Conservation (phyloP, 2,888 invertebrate genomes). For the Lamellibrachia satsuma region DNA sequence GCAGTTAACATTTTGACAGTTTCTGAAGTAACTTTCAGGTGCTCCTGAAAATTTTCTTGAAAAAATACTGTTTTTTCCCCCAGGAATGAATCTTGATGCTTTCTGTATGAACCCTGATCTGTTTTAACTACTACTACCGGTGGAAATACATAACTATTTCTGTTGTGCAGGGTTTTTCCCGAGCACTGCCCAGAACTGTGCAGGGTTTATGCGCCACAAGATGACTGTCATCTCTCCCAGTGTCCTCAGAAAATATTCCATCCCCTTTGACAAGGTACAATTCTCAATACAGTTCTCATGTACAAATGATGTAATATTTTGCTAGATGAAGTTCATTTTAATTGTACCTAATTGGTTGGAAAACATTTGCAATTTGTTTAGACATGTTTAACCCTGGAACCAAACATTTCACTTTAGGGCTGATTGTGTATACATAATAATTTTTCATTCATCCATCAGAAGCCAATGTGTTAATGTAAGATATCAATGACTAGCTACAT, state of each 20-base stretch:
- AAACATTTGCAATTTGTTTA: background rate
- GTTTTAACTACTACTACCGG: background rate
- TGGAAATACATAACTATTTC: background rate
- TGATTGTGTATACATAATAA: too few relatives aligned
- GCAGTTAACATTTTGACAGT: too few relatives aligned
- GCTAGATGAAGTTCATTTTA: background rate
- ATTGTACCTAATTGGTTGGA: background rate
- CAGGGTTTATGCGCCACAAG: conserved; percentile 95
- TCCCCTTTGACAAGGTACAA: conserved; percentile 87
- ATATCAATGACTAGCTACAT: too few relatives aligned
- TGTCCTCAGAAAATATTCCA: conserved; percentile 89
- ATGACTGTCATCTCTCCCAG: conserved; percentile 98
- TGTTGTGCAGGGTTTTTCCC: conserved; percentile 76
- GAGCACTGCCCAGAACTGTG: conserved; percentile 60
- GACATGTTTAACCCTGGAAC: too few relatives aligned
- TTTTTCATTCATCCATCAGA: too few relatives aligned
- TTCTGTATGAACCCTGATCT: too few relatives aligned
- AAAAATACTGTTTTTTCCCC: too few relatives aligned
- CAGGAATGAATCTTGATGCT: too few relatives aligned
- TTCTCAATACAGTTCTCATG: background rate
- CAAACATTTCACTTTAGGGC: too few relatives aligned
- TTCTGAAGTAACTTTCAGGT: too few relatives aligned
- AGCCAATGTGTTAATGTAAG: too few relatives aligned
- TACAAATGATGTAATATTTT: background rate
- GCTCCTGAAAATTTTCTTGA: too few relatives aligned